Base-by-base conservation (phyloP, 2,113 vertebrate genomes). In the Jaculus jaculus region DNA sequence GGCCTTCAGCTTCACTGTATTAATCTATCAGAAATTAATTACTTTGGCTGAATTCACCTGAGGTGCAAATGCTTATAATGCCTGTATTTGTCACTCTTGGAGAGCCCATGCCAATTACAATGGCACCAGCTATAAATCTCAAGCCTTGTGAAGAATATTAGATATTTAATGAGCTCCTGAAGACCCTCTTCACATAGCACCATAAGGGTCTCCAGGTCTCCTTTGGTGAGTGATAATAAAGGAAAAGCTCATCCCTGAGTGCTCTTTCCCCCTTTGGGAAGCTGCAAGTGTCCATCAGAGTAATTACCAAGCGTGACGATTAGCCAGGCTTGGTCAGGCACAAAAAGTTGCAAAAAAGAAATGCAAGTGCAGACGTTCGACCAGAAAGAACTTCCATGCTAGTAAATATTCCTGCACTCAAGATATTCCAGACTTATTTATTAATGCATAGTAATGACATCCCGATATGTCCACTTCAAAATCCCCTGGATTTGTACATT, bases 141-240 rank as follows among this genome's bases (percentile, higher is more conserved):
- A 32, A 26, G 61, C 66, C 85, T 96, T 93, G 93, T 58, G 61
- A 93, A 68, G 79, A 91, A 71, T 91, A 96, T 88, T 79, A 94
- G 93, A 72, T 82, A 86, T 96, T 96, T 97, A 96, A 96, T 96
- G 93, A 97, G 92, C 95, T 96, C 82, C 80, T 54, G 7, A 93
- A 91, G 89, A 82, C 61, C 61, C 82, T 90, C 78, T 90, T 84
- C 69, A 68, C 90, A 20, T 34, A 54, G 17, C 78, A n/a, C 60
- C 74, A 58, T 37, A 34, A 84, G 21, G 47, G 65, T 90, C 92
- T 92, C 54, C 23, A 10, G 60, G 51, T 86, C 83, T 87, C 93
- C 71, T 72, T 83, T 69, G 0, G 60, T 92, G 78, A 75, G 69
- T 79, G n/a, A 80, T 96, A 80, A 96, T 94, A 94, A 92, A 88